Percentiles rank a stretch among this genome's conserved stretches.
These are phyloP conservation scores for Berghia stephanieae DNA, from an alignment of 1,140 invertebrate genomes.

Conservation along the genomic window DNA sequence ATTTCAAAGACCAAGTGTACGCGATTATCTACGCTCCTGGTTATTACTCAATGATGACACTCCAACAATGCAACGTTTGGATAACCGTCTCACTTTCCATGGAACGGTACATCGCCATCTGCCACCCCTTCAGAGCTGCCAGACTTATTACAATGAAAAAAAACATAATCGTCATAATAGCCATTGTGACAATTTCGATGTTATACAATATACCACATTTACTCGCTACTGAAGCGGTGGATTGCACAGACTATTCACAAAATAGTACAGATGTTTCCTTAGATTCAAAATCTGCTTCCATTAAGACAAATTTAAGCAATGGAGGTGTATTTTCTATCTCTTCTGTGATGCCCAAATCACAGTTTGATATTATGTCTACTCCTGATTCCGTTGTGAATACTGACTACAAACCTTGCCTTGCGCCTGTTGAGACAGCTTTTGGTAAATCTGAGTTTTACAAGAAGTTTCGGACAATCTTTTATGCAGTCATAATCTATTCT, in stretches of 20 bases:
- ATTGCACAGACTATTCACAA: no score
- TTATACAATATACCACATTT: constrained; percentile 62
- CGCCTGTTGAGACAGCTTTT: constrained; percentile 45
- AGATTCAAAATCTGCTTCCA: constrained; percentile 8
- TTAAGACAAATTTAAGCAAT: constrained; percentile 4
- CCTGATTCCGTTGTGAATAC: no score
- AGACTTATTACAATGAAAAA: constrained; percentile 50
- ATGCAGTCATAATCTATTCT: constrained; percentile 56
- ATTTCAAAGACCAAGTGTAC: constrained; percentile 55
- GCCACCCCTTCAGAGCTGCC: constrained; percentile 57
- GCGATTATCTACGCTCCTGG: constrained; percentile 53
- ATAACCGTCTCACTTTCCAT: constrained; percentile 62
- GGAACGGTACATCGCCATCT: constrained; percentile 63
- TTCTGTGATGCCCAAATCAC: neutral
- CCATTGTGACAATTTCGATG: constrained; percentile 48
- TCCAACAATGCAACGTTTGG: constrained; percentile 64
- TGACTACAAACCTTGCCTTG: no score
- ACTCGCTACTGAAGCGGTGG: constrained; percentile 45
- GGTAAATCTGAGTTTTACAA: constrained; percentile 48
- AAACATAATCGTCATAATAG: constrained; percentile 46
- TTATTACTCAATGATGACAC: constrained; percentile 58
- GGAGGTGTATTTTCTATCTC: neutral
- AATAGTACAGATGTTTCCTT: constrained; percentile 31
- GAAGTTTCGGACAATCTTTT: constrained; percentile 51
- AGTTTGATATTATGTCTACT: no score